Evolutionary conservation across 2,888 invertebrate species (phyloP).

Genomic region (Morpho achilles): DNA sequence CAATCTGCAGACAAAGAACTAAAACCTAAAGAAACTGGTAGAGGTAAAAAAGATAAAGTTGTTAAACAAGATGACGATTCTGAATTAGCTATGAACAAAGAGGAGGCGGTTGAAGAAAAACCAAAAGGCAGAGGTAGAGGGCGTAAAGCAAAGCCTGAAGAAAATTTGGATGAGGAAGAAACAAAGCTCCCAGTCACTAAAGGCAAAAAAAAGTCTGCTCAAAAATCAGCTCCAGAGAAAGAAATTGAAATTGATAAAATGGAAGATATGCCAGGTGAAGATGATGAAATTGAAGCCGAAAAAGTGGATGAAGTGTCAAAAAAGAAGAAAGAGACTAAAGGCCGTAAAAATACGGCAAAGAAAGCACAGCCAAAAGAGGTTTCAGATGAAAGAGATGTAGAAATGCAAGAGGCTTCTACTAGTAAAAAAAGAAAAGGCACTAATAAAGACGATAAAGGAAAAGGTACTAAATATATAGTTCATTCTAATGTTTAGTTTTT

Average conservation of each 20-base stretch:
- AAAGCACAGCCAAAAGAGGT: constrained; percentile 55
- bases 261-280: constrained; percentile 42
- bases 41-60: constrained; percentile 42
- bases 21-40: constrained; percentile 43
- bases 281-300: constrained; percentile 43
- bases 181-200: constrained; percentile 43
- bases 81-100: constrained; percentile 33
- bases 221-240: constrained; percentile 29
- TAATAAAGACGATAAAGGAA: constrained; percentile 55
- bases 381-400: constrained; percentile 42
- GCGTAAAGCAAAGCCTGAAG: constrained; percentile 43
- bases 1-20: constrained; percentile 40
- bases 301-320: constrained; percentile 48
- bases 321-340: constrained; percentile 58
- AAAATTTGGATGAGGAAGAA: constrained; percentile 40
- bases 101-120: constrained; percentile 44
- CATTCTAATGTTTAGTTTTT: neutral
- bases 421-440: constrained; percentile 50
- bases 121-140: constrained; percentile 54
- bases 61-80: constrained; percentile 39
- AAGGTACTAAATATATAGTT: constrained; percentile 35
- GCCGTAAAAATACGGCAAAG: constrained; percentile 51
- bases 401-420: constrained; percentile 35
- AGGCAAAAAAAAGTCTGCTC: constrained; percentile 33
- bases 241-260: constrained; percentile 24